Conservation (phyloP, 2,797 vertebrate genomes). For the Parotocinclus haroldoi region DNA sequence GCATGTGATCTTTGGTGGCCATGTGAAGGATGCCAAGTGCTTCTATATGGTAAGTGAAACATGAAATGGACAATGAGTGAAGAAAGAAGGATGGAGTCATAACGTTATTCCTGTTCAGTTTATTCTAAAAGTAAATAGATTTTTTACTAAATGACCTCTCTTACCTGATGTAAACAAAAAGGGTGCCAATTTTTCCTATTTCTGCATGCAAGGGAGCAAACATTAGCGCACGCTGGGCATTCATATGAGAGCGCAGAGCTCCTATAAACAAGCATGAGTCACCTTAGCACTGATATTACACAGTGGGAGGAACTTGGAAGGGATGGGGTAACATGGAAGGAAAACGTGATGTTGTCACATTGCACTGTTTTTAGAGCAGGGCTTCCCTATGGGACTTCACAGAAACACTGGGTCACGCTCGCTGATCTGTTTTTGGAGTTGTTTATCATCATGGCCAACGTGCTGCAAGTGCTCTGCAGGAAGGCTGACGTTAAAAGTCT, state of each 20-base stretch:
- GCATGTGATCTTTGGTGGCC: no score
- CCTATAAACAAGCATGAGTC: conserved; percentile 29
- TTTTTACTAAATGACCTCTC: no score
- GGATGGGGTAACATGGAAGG: conserved; percentile 1
- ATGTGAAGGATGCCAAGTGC: no score
- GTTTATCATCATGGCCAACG: conserved; percentile 1
- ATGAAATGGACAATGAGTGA: no score
- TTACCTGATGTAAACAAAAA: no score
- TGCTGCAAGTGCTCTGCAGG: conserved; percentile 17
- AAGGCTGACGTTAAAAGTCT: conserved; percentile 2
- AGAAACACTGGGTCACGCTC: conserved; percentile 16
- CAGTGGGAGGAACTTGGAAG: conserved; percentile 21
- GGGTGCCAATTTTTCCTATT: no score
- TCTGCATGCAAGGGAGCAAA: neutral
- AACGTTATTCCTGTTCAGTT: no score
- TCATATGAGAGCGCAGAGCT: conserved; percentile 15
- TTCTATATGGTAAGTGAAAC: no score
- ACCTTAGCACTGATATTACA: conserved; percentile 32
- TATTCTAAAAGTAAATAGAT: no score
- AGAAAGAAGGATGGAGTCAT: no score
- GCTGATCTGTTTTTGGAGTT: conserved; percentile 8
- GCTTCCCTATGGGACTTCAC: conserved; percentile 14
- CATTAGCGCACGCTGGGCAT: conserved; percentile 8
- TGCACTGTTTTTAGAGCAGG: conserved; percentile 15
- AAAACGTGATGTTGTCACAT: conserved; percentile 25